Base-by-base conservation (phyloP, 35 echinoderm and acorn worm species). In the Chiridota heheva region DNA sequence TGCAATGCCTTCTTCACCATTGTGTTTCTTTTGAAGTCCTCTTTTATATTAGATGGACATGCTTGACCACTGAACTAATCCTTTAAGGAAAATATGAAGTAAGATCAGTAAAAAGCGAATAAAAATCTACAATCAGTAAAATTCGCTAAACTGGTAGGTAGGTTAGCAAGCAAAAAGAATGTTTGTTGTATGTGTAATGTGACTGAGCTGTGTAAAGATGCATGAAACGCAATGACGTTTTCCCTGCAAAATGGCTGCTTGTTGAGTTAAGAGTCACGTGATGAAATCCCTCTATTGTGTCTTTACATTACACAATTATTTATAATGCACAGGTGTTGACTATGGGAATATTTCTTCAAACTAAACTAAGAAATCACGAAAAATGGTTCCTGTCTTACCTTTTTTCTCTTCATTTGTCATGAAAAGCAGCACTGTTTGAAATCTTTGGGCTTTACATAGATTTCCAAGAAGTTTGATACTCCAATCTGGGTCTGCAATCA, bases 371-470 rank as follows among this genome's bases (percentile, higher is more conserved):
- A 10, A 53, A 53, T 22, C 48, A 53, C 22, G 48, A 53, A 10
- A 53, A 53, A 53, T 22, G 48, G 48, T 53, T 10, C 48, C 22
- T 61, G 7, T 81, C 81, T 90, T 82, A 96, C 92, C 81, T 73
- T 90, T 73, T 55, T 86, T 96, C 36, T 96, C 87, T 35, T 72
- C 83, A 2, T 81, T 77, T 13, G 92, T 63, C 48, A 96, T 72
- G 42, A 96, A 96, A 40, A 96, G 51, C 31, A 72, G 81, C 1
- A 96, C 46, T 0, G 87, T 85, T 44, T 96, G 89, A 74, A 96
- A 96, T 67, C 92, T 48, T 31, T 96, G 81, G 25, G 78, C 87
- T 17, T 70, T 61, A 36, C 75, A 42, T 42, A 96, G 92, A 42
- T 90, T 77, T 17, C 32, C 64, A 31, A 96, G 69, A 24, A 86